phyloP scores from a whole-genome alignment of 1,140 invertebrate genomes.

The Riptortus pedestris region DNA sequence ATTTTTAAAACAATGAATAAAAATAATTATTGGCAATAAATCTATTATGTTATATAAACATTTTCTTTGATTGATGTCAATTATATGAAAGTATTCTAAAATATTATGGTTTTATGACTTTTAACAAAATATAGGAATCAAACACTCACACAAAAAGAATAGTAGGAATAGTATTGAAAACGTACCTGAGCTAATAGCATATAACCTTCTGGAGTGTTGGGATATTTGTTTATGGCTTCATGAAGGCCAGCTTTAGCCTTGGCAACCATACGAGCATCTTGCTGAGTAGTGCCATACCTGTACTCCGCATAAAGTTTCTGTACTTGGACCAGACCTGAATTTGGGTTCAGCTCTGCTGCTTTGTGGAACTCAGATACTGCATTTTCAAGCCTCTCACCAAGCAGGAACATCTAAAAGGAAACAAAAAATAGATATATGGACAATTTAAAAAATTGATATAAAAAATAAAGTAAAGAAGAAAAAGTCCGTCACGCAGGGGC shows the following conservation, averaged over 20 bases:
- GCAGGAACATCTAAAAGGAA: slow-evolving; percentile 67
- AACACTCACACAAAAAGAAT: too few relatives aligned
- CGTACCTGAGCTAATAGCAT: slow-evolving; percentile 68
- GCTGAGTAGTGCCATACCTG: slow-evolving; percentile 46
- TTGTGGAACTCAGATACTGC: slow-evolving; percentile 73
- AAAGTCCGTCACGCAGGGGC: too few relatives aligned
- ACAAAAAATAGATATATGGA: too few relatives aligned
- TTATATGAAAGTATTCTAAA: too few relatives aligned
- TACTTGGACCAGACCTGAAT: slow-evolving; percentile 71
- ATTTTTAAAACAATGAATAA: too few relatives aligned
- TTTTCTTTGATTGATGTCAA: too few relatives aligned
- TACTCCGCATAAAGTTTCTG: slow-evolving; percentile 83
- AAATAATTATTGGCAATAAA: too few relatives aligned
- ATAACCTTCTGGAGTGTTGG: slow-evolving; percentile 72
- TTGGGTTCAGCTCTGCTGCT: slow-evolving; percentile 66
- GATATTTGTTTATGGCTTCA: slow-evolving; percentile 63
- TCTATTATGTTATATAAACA: too few relatives aligned
- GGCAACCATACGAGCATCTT: slow-evolving; percentile 39
- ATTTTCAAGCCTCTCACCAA: slow-evolving; percentile 66
- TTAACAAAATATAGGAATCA: too few relatives aligned
- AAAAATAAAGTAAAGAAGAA: slow-evolving; percentile 12
- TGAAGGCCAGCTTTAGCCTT: slow-evolving; percentile 59
- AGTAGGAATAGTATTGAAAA: too few relatives aligned
- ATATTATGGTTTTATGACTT: too few relatives aligned
- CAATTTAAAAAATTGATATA: not conserved